These are phyloP conservation scores for Podarcis lilfordi DNA, from an alignment of 2,797 vertebrate species.

Conservation along the genomic window DNA sequence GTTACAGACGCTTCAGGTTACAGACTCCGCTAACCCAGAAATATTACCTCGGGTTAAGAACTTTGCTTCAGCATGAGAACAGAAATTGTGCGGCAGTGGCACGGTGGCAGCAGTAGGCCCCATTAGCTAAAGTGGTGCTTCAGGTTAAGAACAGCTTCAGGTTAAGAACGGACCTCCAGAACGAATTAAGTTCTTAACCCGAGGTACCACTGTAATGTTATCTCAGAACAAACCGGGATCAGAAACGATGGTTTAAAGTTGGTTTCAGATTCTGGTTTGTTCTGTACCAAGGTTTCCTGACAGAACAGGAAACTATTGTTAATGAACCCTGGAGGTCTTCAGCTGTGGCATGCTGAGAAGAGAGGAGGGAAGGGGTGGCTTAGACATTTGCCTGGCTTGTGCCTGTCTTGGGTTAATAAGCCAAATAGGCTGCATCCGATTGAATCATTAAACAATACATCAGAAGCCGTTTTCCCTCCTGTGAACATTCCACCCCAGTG, in stretches of 20 bases:
- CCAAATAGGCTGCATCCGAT: neutral
- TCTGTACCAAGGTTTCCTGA: neutral
- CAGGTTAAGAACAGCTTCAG: too few species aligned
- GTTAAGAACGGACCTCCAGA: too few species aligned
- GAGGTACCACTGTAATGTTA: neutral
- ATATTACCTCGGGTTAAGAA: too few species aligned
- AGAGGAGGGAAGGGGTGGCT: neutral
- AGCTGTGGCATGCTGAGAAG: neutral
- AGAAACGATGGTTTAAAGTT: neutral
- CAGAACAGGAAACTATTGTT: neutral
- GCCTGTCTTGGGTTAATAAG: neutral
- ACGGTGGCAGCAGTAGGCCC: too few species aligned
- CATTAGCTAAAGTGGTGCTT: too few species aligned
- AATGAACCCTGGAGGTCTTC: neutral
- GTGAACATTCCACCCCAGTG: neutral
- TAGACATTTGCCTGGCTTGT: neutral
- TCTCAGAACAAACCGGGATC: neutral
- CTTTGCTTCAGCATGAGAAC: too few species aligned
- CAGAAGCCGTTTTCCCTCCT: neutral
- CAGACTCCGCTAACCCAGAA: too few species aligned
- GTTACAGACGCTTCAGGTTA: too few species aligned
- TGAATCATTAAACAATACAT: neutral
- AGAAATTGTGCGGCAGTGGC: too few species aligned
- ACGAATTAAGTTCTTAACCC: too few species aligned
- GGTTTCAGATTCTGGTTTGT: neutral